Conservation (phyloP, 2,113 vertebrate species). For the Parotia lawesii region DNA sequence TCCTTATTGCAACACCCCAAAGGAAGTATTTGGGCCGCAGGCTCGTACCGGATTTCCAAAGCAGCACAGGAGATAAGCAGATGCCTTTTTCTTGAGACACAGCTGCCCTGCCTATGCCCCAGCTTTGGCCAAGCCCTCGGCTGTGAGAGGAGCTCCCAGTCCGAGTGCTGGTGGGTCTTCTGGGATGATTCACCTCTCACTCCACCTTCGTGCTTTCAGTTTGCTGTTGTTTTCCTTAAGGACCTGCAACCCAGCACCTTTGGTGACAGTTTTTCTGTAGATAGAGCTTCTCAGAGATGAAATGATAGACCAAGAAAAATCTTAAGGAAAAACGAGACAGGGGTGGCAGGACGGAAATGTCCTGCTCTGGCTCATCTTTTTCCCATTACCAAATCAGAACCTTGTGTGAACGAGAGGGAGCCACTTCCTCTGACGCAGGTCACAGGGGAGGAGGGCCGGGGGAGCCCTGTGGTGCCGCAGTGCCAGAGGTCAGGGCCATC, state of each 20-base stretch:
- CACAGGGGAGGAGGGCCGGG: rapidly evolving
- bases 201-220: background rate
- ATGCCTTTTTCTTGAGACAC: background rate
- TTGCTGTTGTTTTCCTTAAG: background rate
- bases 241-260: background rate
- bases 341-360: background rate
- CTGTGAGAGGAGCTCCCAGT: background rate
- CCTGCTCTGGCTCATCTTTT: background rate
- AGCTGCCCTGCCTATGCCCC: background rate
- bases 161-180: background rate
- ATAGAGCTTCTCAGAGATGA: background rate
- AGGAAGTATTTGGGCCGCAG: background rate
- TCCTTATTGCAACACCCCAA: background rate
- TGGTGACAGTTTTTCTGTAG: background rate
- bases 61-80: background rate
- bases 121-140: background rate
- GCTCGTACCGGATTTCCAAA: background rate
- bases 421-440: rapidly evolving
- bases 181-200: background rate
- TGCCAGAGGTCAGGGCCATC: too few relatives aligned
- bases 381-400: background rate
- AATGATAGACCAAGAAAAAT: background rate
- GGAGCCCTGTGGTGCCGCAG: rapidly evolving
- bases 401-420: background rate
- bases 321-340: background rate